These are phyloP conservation scores for Platysternon megacephalum DNA, from an alignment of 2,113 vertebrate genomes.

Conservation along the genomic window DNA sequence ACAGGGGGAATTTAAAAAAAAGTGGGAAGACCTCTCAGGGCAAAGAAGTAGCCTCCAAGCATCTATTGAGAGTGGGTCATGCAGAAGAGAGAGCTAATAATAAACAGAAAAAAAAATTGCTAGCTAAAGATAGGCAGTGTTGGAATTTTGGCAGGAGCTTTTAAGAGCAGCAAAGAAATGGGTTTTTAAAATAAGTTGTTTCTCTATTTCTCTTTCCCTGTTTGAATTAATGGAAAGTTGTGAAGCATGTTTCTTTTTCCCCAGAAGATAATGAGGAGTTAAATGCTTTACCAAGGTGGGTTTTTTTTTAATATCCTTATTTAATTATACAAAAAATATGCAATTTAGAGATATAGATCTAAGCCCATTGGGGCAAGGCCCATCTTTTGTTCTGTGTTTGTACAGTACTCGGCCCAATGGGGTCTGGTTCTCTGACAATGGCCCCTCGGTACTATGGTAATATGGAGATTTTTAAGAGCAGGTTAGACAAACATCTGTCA, in stretches of 20 bases:
- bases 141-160: neutral
- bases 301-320: neutral
- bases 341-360: neutral
- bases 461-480: neutral
- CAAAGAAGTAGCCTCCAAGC: neutral
- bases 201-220: neutral
- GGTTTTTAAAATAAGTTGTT: neutral
- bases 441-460: neutral
- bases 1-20: neutral
- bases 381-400: neutral
- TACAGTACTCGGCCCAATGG: neutral
- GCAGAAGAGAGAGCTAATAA: neutral
- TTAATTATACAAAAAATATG: neutral
- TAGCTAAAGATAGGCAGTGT: fast-evolving
- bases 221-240: neutral
- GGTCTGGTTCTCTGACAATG: neutral
- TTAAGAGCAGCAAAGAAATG: neutral
- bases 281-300: fast-evolving
- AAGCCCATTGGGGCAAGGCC: neutral
- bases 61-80: neutral
- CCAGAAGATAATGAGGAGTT: neutral
- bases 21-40: neutral
- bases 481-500: too few relatives aligned
- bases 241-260: neutral
- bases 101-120: neutral